Percentiles rank a stretch among this genome's conserved stretches.
phyloP scores from a whole-genome alignment of 2,113 vertebrate species.

The Pelecanus crispus region DNA sequence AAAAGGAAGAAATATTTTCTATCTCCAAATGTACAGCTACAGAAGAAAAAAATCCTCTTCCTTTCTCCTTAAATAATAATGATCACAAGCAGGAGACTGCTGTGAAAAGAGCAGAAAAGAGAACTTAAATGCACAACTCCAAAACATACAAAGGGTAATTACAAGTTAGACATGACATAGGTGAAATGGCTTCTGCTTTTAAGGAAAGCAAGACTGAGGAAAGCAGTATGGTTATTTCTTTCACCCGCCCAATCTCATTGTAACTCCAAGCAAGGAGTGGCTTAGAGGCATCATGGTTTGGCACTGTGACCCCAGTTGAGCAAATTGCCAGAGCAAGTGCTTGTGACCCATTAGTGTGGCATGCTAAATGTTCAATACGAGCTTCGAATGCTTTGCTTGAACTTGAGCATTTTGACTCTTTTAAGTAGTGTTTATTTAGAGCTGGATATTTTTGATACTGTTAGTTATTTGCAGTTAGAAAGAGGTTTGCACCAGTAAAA shows the following conservation, averaged over 20 bases:
- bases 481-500: not conserved
- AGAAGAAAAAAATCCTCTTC: constrained; percentile 31
- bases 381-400: not conserved
- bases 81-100: constrained; percentile 35
- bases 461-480: not conserved
- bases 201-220: constrained; percentile 29
- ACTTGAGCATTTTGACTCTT: not conserved
- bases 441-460: not conserved
- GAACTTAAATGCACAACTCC: constrained; percentile 33
- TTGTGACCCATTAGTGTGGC: accelerated
- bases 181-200: constrained; percentile 41
- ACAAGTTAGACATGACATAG: constrained; percentile 14
- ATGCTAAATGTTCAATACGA: not conserved
- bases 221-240: not conserved
- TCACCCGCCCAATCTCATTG: not conserved
- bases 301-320: not conserved
- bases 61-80: constrained; percentile 36
- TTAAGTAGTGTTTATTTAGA: not conserved
- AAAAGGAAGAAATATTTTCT: not conserved
- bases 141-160: constrained; percentile 54
- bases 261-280: not conserved
- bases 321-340: not conserved
- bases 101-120: constrained; percentile 50
- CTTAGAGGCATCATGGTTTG: not conserved
- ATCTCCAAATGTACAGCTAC: constrained; percentile 19